phyloP scores from a whole-genome alignment of 2,113 vertebrate species.

The Zingel zingel region DNA sequence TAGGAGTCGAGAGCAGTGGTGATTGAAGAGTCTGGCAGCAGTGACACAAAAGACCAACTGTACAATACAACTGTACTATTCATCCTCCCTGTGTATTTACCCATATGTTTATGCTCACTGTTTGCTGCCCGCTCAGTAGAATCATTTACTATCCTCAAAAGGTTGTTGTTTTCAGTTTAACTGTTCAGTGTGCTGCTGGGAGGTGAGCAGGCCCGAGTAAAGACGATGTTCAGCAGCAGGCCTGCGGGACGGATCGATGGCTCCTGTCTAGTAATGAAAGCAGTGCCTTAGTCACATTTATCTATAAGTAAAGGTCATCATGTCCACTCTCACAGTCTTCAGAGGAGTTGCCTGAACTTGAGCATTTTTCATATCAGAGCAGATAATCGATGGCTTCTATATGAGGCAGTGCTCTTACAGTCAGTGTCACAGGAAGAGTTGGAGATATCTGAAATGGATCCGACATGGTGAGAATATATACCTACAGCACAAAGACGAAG shows the following conservation, averaged over 20 bases:
- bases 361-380: constrained; percentile 61
- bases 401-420: constrained; percentile 2
- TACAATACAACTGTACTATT: not conserved
- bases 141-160: not conserved
- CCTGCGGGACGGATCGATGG: constrained; percentile 34
- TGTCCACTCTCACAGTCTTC: constrained; percentile 35
- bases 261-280: constrained; percentile 40
- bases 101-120: not conserved
- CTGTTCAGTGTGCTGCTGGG: not conserved
- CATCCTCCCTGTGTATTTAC: not conserved
- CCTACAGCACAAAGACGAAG: not conserved
- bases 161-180: constrained; percentile 17
- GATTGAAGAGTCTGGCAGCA: constrained; percentile 15
- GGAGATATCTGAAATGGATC: constrained; percentile 50
- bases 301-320: constrained; percentile 58
- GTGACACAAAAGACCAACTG: not conserved
- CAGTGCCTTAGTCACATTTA: constrained; percentile 24
- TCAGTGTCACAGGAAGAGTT: constrained; percentile 28
- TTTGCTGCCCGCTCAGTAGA: not conserved
- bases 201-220: not conserved
- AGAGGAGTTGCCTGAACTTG: constrained; percentile 15
- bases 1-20: not conserved
- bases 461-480: constrained; percentile 47
- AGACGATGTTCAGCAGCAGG: constrained; percentile 14
- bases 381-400: constrained; percentile 53